A percentile compares a stretch with the other conserved stretches of the same genome.
Evolutionary conservation across 2,113 vertebrate genomes (phyloP).

Genomic region (Recurvirostra avosetta): DNA sequence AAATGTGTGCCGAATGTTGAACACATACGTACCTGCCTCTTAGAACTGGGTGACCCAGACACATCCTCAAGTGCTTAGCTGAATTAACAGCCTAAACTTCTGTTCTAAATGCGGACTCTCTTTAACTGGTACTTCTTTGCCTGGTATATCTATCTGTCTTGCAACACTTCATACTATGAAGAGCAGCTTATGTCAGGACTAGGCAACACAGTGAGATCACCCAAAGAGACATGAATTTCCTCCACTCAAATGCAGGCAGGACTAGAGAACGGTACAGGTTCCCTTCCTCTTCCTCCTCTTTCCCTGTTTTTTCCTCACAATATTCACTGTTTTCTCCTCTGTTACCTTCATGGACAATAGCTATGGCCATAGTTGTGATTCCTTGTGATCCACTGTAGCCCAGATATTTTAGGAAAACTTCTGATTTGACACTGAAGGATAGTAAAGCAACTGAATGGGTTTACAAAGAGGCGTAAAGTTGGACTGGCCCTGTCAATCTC

Average conservation of each 20-base stretch:
- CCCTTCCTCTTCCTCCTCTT: neutral
- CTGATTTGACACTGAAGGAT: neutral
- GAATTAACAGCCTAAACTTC: neutral
- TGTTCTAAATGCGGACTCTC: neutral
- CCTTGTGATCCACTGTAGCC: neutral
- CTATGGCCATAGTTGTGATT: neutral
- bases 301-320: neutral
- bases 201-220: neutral
- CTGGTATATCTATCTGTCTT: neutral
- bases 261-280: neutral
- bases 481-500: neutral
- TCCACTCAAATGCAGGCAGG: neutral
- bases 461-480: neutral
- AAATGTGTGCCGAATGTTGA: neutral
- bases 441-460: neutral
- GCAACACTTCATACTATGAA: neutral
- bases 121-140: neutral
- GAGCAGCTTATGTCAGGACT: neutral
- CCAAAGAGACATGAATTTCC: neutral
- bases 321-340: neutral
- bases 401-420: neutral
- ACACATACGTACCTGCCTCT: neutral
- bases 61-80: neutral
- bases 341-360: neutral
- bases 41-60: conserved; percentile 33